Evolutionary conservation across 2,888 invertebrate genomes (phyloP).

Genomic region (Aporophyla lueneburgensis): DNA sequence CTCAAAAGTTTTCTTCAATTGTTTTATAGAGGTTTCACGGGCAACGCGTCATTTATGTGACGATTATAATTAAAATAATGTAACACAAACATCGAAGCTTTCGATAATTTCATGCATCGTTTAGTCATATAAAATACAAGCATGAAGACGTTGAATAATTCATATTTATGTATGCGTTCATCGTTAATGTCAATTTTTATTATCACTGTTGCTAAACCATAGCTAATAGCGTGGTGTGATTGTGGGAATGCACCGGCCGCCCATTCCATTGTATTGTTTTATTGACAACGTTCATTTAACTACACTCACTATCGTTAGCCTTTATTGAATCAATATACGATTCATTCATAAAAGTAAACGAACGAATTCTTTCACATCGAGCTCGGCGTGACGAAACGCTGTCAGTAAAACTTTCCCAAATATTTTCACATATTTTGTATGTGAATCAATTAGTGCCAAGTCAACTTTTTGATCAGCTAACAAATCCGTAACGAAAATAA

Average conservation of each 20-base stretch:
- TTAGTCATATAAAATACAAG: constrained; percentile 70
- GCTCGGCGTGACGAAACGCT: constrained; percentile 59
- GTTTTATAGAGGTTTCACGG: constrained; percentile 27
- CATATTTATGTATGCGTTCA: constrained; percentile 70
- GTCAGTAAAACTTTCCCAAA: constrained; percentile 65
- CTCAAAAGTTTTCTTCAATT: background rate
- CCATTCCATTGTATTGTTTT: constrained; percentile 66
- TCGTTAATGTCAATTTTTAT: constrained; percentile 76
- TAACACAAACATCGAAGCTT: constrained; percentile 65
- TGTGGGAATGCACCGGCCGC: constrained; percentile 69
- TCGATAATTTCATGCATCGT: constrained; percentile 75
- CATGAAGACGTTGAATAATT: constrained; percentile 73
- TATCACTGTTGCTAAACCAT: constrained; percentile 73
- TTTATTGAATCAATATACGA: constrained; percentile 62
- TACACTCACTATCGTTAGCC: constrained; percentile 62
- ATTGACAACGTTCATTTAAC: constrained; percentile 65
- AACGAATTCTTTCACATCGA: constrained; percentile 61
- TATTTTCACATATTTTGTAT: constrained; percentile 67
- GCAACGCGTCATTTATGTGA: constrained; percentile 37
- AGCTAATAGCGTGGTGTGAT: constrained; percentile 69
- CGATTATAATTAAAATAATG: constrained; percentile 56
- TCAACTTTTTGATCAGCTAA: constrained; percentile 61
- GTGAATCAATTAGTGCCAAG: constrained; percentile 67
- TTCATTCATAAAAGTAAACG: constrained; percentile 70
- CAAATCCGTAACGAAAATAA: constrained; percentile 62